Evolutionary conservation across 2,888 invertebrate genomes (phyloP).

Genomic region (Polymixis lichenea): DNA sequence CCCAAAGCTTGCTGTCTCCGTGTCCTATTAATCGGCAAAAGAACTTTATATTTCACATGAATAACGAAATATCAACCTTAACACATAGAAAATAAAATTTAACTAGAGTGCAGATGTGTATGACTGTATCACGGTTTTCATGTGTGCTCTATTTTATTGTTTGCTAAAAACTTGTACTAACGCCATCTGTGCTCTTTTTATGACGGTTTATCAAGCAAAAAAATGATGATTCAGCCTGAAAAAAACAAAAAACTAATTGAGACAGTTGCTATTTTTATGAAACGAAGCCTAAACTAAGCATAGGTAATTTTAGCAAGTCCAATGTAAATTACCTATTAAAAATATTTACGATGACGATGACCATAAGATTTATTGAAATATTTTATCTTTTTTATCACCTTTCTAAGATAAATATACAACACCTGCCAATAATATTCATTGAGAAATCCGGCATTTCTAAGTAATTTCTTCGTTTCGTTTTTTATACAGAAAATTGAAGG

Average conservation of each 20-base stretch:
- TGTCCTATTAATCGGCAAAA: constrained; percentile 42
- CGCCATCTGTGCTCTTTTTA: constrained; percentile 69
- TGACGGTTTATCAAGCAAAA: neutral
- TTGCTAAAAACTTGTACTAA: constrained; percentile 11
- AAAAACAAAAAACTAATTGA: neutral
- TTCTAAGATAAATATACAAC: neutral
- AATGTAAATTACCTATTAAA: neutral
- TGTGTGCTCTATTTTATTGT: constrained; percentile 27
- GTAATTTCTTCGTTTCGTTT: neutral
- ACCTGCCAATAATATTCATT: too few relatives aligned
- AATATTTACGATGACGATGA: neutral
- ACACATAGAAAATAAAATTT: rapidly evolving
- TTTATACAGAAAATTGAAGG: neutral
- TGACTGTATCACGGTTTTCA: neutral
- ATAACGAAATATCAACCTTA: constrained; percentile 51
- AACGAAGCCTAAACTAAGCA: too few relatives aligned
- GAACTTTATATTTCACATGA: neutral
- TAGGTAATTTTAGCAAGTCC: neutral
- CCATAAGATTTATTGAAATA: neutral
- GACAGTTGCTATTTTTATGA: neutral
- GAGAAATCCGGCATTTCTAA: neutral
- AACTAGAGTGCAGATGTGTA: constrained; percentile 16
- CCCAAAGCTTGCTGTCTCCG: constrained; percentile 20
- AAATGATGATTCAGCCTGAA: neutral
- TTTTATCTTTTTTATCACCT: too few relatives aligned